phyloP scores from a whole-genome alignment of 2,888 invertebrate species.

The Aphidoletes aphidimyza region DNA sequence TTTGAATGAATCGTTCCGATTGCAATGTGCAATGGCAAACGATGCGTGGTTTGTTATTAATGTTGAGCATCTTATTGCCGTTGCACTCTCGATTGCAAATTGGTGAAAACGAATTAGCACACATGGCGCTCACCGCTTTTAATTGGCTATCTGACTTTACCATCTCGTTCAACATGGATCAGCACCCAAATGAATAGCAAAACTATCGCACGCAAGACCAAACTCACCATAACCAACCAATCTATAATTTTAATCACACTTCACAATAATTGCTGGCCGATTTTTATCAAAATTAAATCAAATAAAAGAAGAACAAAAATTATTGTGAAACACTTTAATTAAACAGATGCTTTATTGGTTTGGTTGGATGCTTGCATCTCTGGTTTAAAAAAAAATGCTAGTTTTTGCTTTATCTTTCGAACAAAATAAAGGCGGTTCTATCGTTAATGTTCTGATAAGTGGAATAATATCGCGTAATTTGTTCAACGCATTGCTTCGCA shows the following conservation, averaged over 20 bases:
- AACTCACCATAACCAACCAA: too few relatives aligned
- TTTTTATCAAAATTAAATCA: slow-evolving; percentile 27
- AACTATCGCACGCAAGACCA: background rate
- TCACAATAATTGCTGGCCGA: background rate
- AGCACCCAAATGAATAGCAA: background rate
- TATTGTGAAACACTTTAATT: slow-evolving; percentile 2
- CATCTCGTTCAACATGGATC: background rate
- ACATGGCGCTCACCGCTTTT: slow-evolving; percentile 26
- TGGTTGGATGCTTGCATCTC: background rate
- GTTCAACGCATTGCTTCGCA: too few relatives aligned
- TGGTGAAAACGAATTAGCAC: background rate
- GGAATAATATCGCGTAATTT: too few relatives aligned
- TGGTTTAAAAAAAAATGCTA: too few relatives aligned
- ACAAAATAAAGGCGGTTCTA: background rate
- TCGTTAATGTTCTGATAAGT: background rate
- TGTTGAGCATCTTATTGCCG: background rate
- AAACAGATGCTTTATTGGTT: background rate
- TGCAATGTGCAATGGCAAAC: background rate
- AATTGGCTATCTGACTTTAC: background rate
- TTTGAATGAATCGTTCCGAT: slow-evolving; percentile 6
- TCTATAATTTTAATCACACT: background rate
- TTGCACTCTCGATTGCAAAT: background rate
- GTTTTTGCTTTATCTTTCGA: background rate
- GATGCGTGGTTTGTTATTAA: slow-evolving; percentile 25
- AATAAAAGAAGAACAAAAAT: too few relatives aligned